A percentile compares a stretch with the other conserved stretches of the same genome.
Evolutionary conservation across 2,113 vertebrate genomes (phyloP).

Genomic region (Noctilio leporinus): DNA sequence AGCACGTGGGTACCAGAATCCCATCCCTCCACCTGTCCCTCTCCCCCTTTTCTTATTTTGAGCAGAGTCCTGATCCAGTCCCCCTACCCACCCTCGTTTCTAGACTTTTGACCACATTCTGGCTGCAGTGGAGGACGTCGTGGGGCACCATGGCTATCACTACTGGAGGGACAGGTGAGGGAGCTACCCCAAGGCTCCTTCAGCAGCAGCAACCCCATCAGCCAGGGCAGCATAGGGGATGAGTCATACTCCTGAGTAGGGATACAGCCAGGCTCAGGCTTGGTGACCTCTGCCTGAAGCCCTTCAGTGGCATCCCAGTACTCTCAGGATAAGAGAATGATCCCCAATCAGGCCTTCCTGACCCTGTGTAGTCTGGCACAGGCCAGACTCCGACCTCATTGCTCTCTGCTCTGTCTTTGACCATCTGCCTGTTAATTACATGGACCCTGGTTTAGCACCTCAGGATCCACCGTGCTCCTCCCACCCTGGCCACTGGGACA

Average conservation of each 20-base stretch:
- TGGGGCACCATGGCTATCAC: conserved; percentile 95
- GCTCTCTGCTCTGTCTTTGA: neutral
- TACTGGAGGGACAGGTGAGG: conserved; percentile 97
- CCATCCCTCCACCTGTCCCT: neutral
- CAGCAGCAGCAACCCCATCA: conserved; percentile 38
- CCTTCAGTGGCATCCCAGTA: neutral
- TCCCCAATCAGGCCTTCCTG: neutral
- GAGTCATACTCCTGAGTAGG: conserved; percentile 52
- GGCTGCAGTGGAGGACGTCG: conserved; percentile 95
- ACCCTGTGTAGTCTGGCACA: neutral
- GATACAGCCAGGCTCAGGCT: conserved; percentile 33
- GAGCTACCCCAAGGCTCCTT: conserved; percentile 61
- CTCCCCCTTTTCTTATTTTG: conserved; percentile 50
- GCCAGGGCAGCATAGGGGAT: conserved; percentile 32
- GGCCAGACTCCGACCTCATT: neutral
- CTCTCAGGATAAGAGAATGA: conserved; percentile 26
- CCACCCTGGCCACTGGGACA: neutral
- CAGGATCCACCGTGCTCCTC: neutral
- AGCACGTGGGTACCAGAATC: conserved; percentile 84
- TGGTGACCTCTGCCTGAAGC: neutral
- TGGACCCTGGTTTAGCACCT: neutral
- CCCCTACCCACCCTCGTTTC: conserved; percentile 71
- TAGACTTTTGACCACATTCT: conserved; percentile 98
- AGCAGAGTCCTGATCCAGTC: conserved; percentile 62
- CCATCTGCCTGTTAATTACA: neutral